Evolutionary conservation across 1,140 invertebrate genomes (phyloP).

Genomic region (Danaus melanippus): DNA sequence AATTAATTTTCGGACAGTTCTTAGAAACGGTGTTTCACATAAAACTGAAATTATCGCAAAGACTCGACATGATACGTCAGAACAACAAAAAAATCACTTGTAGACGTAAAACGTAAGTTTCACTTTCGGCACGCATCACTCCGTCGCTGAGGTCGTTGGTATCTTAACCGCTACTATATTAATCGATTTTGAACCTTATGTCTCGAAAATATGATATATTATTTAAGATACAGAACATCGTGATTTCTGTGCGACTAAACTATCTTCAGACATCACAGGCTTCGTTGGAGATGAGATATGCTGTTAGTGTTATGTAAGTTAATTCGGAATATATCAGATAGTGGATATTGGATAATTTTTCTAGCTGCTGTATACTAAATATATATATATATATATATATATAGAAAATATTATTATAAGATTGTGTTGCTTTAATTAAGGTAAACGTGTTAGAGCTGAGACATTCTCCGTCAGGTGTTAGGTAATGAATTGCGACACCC

Average conservation of each 20-base stretch:
- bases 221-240: slow-evolving; percentile 2
- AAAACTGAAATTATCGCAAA: no score
- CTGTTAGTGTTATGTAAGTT: slow-evolving; percentile 16
- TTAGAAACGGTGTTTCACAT: no score
- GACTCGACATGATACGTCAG: background rate
- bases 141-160: slow-evolving; percentile 17
- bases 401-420: no score
- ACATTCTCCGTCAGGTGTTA: slow-evolving; percentile 18
- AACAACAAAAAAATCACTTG: slow-evolving; percentile 16
- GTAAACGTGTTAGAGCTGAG: no score
- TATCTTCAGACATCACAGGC: slow-evolving; percentile 11
- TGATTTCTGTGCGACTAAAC: slow-evolving; percentile 20
- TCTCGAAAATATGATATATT: background rate
- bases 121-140: slow-evolving; percentile 27
- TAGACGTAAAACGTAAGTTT: slow-evolving; percentile 22
- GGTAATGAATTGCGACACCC: slow-evolving; percentile 33
- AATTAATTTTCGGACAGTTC: no score
- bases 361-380: no score
- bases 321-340: slow-evolving; percentile 6
- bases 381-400: no score
- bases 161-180: slow-evolving; percentile 5
- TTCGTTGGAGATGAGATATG: slow-evolving; percentile 17
- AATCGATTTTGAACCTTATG: slow-evolving; percentile 8
- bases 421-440: no score
- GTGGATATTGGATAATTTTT: no score